These are phyloP conservation scores for Oryzias celebensis DNA, from an alignment of 2,113 vertebrate species.

Conservation along the genomic window DNA sequence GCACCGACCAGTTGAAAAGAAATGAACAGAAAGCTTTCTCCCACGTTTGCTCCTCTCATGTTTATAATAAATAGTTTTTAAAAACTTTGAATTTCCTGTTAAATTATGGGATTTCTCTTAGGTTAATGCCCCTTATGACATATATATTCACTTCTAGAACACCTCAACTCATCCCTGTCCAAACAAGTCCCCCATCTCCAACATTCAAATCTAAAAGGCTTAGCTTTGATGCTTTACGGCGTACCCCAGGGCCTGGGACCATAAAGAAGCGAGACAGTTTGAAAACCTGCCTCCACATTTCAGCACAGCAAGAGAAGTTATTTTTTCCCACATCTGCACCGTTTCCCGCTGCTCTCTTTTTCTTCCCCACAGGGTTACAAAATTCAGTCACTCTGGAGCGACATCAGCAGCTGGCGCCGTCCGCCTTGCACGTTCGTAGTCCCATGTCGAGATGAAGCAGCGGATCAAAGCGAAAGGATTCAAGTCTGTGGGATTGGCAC, in stretches of 20 bases:
- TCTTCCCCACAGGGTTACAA: slow-evolving; percentile 28
- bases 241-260: slow-evolving; percentile 27
- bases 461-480: slow-evolving; percentile 53
- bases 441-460: slow-evolving; percentile 47
- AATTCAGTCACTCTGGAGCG: slow-evolving; percentile 47
- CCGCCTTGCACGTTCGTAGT: slow-evolving; percentile 43
- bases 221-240: slow-evolving; percentile 36
- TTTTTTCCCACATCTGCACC: not conserved
- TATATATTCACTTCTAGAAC: slow-evolving; percentile 26
- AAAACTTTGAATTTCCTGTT: no score
- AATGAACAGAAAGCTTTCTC: no score
- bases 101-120: no score
- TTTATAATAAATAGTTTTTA: no score
- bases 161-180: slow-evolving; percentile 27
- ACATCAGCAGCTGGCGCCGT: slow-evolving; percentile 34
- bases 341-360: slow-evolving; percentile 2
- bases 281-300: slow-evolving; percentile 30
- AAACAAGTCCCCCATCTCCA: slow-evolving; percentile 13
- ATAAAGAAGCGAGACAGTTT: slow-evolving; percentile 25
- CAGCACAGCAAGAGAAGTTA: not conserved
- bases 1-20: slow-evolving; percentile 15
- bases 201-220: slow-evolving; percentile 19
- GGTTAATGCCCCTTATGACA: no score
- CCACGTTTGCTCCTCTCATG: no score
- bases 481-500: slow-evolving; percentile 70